Evolutionary conservation across 2,888 invertebrate genomes (phyloP).

Genomic region (Anagyrus pseudococci): DNA sequence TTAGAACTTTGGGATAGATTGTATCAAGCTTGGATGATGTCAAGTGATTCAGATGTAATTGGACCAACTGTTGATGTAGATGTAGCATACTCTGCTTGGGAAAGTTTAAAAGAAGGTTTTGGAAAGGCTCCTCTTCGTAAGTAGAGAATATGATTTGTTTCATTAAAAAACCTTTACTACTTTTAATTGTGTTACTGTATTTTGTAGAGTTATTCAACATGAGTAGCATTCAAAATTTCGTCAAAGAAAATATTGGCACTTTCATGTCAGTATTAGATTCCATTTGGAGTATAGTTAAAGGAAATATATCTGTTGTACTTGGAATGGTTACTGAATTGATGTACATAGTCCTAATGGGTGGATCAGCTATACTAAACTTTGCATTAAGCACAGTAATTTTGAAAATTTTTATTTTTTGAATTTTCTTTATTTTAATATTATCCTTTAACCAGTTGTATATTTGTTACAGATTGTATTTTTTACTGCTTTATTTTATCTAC

Average conservation of each 20-base stretch:
- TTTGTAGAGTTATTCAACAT: constrained; percentile 73
- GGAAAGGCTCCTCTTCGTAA: constrained; percentile 76
- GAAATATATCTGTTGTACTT: constrained; percentile 86
- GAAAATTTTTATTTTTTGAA: not conserved
- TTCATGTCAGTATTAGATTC: constrained; percentile 86
- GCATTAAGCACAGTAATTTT: constrained; percentile 77
- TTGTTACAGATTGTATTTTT: constrained; percentile 87
- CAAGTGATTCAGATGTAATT: constrained; percentile 65
- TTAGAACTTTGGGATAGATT: constrained; percentile 92
- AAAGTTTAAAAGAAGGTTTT: constrained; percentile 73
- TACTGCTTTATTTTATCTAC: constrained; percentile 93
- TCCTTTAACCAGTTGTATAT: too few relatives aligned
- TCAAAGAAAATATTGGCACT: constrained; percentile 89
- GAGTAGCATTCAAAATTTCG: constrained; percentile 78
- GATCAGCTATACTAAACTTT: constrained; percentile 89
- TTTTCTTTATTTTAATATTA: not conserved
- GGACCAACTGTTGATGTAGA: constrained; percentile 79
- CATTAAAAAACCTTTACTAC: not conserved
- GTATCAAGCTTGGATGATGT: constrained; percentile 91
- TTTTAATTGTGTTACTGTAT: not conserved
- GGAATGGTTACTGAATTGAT: constrained; percentile 86
- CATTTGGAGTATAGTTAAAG: constrained; percentile 88
- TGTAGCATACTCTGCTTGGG: constrained; percentile 78
- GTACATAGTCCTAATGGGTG: constrained; percentile 86
- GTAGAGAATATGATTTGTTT: constrained; percentile 27